phyloP scores from a whole-genome alignment of 2,888 invertebrate genomes.

The Troides oblongomaculatus region DNA sequence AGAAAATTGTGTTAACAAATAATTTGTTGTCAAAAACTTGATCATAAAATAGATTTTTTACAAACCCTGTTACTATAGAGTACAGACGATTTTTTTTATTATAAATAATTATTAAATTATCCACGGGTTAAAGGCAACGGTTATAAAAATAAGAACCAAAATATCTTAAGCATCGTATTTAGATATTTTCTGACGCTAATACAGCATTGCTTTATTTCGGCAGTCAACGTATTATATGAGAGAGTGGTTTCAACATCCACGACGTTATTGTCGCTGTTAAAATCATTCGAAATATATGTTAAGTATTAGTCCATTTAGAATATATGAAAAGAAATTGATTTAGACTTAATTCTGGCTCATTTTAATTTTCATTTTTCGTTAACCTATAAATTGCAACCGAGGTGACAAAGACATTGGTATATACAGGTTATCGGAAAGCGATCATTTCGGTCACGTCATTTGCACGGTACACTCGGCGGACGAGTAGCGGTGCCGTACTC shows the following conservation, averaged over 20 bases:
- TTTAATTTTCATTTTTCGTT: not conserved
- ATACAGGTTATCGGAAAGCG: slow-evolving; percentile 34
- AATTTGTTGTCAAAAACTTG: not conserved
- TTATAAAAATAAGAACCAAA: too few species aligned
- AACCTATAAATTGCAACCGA: slow-evolving; percentile 12
- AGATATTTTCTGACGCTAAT: too few species aligned
- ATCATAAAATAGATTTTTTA: not conserved
- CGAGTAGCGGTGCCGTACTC: slow-evolving; percentile 33
- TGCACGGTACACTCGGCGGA: slow-evolving; percentile 30
- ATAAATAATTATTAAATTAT: too few species aligned
- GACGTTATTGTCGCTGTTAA: too few species aligned
- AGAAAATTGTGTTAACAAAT: not conserved
- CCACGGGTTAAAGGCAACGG: too few species aligned
- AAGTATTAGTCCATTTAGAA: too few species aligned
- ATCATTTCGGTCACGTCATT: slow-evolving; percentile 40
- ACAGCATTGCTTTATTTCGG: too few species aligned
- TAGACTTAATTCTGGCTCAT: not conserved
- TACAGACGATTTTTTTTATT: too few species aligned
- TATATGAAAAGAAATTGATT: not conserved
- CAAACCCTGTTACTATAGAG: not conserved
- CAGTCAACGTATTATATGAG: too few species aligned
- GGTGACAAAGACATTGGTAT: slow-evolving; percentile 21
- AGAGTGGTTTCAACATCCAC: too few species aligned
- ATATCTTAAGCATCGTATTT: too few species aligned
- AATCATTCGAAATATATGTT: too few species aligned